Evolutionary conservation across 2,113 vertebrate genomes (phyloP).

Genomic region (Condylura cristata): DNA sequence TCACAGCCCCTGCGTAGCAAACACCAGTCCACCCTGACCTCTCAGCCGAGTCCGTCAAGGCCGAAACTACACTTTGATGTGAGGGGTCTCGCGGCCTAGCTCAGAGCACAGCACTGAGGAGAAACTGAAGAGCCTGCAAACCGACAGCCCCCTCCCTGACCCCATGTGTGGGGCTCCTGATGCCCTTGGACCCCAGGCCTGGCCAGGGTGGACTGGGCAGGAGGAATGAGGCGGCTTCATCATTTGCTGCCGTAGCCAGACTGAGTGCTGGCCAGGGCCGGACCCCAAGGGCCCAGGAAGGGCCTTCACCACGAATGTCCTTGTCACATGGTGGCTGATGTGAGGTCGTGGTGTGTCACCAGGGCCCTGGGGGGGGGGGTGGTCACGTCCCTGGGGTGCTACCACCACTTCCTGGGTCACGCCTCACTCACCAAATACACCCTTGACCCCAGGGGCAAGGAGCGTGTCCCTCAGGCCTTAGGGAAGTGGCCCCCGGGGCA

Average conservation of each 20-base stretch:
- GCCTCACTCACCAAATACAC: no score
- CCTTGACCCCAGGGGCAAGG: no score
- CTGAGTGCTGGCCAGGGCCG: slow-evolving; percentile 29
- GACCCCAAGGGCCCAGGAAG: background rate
- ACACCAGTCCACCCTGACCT: slow-evolving; percentile 3
- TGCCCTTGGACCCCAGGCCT: background rate
- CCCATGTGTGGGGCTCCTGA: no score
- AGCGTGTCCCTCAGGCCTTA: no score
- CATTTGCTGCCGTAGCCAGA: slow-evolving; percentile 62
- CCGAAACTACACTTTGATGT: slow-evolving; percentile 60
- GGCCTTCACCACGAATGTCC: background rate
- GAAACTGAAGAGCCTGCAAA: slow-evolving; percentile 52
- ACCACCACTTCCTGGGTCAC: no score
- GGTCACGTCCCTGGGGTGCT: no score
- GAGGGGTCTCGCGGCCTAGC: slow-evolving; percentile 55
- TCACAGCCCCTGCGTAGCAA: slow-evolving; percentile 69
- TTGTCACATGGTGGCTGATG: background rate
- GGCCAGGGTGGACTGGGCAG: slow-evolving; percentile 50
- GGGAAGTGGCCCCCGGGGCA: no score
- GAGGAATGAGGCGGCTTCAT: slow-evolving; percentile 73
- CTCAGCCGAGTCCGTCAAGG: slow-evolving; percentile 48
- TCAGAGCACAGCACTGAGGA: slow-evolving; percentile 45
- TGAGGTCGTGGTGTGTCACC: background rate
- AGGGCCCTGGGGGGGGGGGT: no score
- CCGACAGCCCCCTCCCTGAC: background rate